Evolutionary conservation across 2,888 invertebrate genomes (phyloP).

Genomic region (Globia sparganii): DNA sequence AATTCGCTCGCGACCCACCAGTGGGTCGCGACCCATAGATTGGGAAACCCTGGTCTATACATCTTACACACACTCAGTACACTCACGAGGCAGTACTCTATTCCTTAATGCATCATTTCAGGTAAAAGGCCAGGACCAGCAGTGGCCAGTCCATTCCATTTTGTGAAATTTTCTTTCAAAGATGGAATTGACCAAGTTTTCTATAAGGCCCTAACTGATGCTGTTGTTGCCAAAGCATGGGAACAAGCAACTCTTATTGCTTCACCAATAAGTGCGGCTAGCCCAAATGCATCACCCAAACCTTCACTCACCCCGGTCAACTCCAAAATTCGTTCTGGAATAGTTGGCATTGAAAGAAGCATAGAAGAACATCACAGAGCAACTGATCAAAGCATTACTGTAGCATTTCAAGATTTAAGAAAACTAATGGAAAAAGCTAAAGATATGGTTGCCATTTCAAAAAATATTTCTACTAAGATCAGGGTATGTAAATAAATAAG

Average conservation of each 20-base stretch:
- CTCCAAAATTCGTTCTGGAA: constrained; percentile 95
- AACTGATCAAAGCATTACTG: constrained; percentile 97
- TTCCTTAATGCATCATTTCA: constrained; percentile 64
- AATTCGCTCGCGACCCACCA: no score
- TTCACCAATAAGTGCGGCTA: constrained; percentile 68
- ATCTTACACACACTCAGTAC: neutral
- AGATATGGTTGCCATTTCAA: constrained; percentile 98
- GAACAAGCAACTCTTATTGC: constrained; percentile 82
- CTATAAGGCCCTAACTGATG: constrained; percentile 91
- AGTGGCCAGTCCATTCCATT: constrained; percentile 92
- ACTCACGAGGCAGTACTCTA: neutral
- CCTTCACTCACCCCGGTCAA: constrained; percentile 78
- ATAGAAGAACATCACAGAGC: constrained; percentile 97
- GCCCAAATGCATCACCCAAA: constrained; percentile 72
- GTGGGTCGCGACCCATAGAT: no score
- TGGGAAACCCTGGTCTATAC: no score
- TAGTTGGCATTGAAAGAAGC: constrained; percentile 98
- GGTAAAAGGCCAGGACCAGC: constrained; percentile 94
- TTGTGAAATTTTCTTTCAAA: constrained; percentile 96
- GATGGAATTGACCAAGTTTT: constrained; percentile 94
- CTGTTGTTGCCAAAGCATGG: constrained; percentile 92
- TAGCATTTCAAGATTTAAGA: constrained; percentile 98
- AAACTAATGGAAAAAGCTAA: constrained; percentile 99
- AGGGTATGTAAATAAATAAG: constrained; percentile 87
- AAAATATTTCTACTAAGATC: constrained; percentile 97